phyloP scores from a whole-genome alignment of 2,113 vertebrate species.

The Epinephelus cyanopodus region DNA sequence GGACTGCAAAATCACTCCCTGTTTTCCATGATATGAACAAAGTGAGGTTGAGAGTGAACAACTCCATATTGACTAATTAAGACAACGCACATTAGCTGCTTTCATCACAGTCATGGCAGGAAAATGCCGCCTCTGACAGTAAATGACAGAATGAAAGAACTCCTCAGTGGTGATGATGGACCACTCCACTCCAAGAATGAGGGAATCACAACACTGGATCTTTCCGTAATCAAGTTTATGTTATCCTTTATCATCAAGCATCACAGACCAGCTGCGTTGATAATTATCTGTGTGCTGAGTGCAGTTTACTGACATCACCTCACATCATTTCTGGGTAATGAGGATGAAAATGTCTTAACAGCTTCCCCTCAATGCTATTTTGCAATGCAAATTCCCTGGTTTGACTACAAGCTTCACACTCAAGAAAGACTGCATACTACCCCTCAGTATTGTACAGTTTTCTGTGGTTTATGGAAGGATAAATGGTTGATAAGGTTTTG shows the following conservation, averaged over 20 bases:
- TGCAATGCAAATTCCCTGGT: slow-evolving; percentile 11
- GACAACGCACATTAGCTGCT: not conserved
- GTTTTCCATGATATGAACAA: not conserved
- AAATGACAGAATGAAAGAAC: not conserved
- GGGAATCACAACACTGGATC: not conserved
- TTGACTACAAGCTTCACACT: not conserved
- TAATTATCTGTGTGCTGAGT: slow-evolving; percentile 42
- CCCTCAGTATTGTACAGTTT: not conserved
- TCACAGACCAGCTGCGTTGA: slow-evolving; percentile 42
- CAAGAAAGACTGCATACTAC: not conserved
- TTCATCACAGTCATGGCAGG: not conserved
- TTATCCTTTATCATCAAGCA: slow-evolving; percentile 20
- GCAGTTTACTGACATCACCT: slow-evolving; percentile 54
- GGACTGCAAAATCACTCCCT: slow-evolving; percentile 12
- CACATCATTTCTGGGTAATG: slow-evolving; percentile 40
- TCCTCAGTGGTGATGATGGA: not conserved
- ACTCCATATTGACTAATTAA: not conserved
- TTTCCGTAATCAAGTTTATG: not conserved
- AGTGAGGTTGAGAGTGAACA: not conserved
- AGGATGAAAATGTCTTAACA: slow-evolving; percentile 35
- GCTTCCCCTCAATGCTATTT: slow-evolving; percentile 23
- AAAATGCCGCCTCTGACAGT: not conserved
- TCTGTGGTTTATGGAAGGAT: not conserved
- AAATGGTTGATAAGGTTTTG: not conserved
- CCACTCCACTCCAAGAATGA: not conserved